Evolutionary conservation across 2,888 invertebrate genomes (phyloP), one percentile per base, ranked within the genome.

Genomic region (Stenurella melanura): DNA sequence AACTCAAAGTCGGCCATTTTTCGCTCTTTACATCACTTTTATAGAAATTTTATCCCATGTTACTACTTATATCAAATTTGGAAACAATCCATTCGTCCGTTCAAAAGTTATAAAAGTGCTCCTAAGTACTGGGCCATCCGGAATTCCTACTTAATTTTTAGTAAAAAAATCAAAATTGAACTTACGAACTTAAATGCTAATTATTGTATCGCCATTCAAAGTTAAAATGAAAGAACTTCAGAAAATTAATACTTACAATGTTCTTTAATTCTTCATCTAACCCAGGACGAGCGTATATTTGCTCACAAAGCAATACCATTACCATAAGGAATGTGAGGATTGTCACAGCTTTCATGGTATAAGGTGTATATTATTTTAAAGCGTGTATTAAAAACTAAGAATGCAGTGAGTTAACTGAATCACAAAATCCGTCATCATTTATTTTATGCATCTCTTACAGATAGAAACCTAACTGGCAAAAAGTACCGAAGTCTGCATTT

Each of bases 281-380:
- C 2, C 72, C 72, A 0, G 72, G 72, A 17, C 19, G 42, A 42
- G 61, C 72, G 9, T 72, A 61, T 15, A 72, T 61, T 18, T 61
- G 30, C 18, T 54, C 63, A 18, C 72, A 72, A 12, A 63, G 17
- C 17, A 61, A 17, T 17, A 72, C 19, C 19, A 61, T 19, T 11
- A 72, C 61, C 15, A 72, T 7, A 12, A 72, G 19, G 7, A 72
- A 11, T 17, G 42, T n/a, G 19, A 72, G 18, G 11, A 70, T 19
- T 19, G 50, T 42, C 1, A 38, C 42, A 21, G 60, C 19, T 30
- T 56, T 70, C 60, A 57, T 56, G n/a, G 56, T 50, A 15, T 4
- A 56, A 68, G 3, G 30, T 34, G 30, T 34, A 6, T 34, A 9
- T 42, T 42, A 42, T 12, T 42, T 42, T 12, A 9, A 42, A 15